Percentiles rank a stretch among this genome's conserved stretches.
These are phyloP conservation scores for Poeciliopsis turrubarensis DNA, from an alignment of 2,113 vertebrate species.

Conservation along the genomic window DNA sequence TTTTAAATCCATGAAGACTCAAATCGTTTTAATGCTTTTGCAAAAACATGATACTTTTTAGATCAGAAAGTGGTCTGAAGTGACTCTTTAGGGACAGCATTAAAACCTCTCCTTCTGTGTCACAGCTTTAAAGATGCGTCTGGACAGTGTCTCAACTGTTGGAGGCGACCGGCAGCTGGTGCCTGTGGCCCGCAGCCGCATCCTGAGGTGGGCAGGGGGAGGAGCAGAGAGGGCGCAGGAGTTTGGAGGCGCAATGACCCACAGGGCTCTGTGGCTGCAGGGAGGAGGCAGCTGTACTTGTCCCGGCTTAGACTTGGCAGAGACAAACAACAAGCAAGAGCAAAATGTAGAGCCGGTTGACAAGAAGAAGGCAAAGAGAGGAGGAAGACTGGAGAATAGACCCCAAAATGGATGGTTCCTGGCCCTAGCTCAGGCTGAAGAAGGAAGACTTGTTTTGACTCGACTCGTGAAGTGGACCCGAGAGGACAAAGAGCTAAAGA, in stretches of 20 bases:
- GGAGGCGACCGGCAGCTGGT: slow-evolving; percentile 77
- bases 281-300: slow-evolving; percentile 76
- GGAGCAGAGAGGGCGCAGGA: slow-evolving; percentile 68
- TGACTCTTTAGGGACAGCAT: slow-evolving; percentile 6
- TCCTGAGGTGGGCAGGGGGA: slow-evolving; percentile 72
- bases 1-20: too few relatives aligned
- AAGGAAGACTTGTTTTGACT: slow-evolving; percentile 74
- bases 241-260: slow-evolving; percentile 67
- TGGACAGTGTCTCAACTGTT: slow-evolving; percentile 69
- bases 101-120: slow-evolving; percentile 28
- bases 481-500: slow-evolving; percentile 80
- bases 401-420: slow-evolving; percentile 58
- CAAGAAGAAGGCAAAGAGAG: slow-evolving; percentile 17
- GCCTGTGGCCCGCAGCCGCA: slow-evolving; percentile 72
- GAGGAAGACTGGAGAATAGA: slow-evolving; percentile 23
- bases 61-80: slow-evolving; percentile 10
- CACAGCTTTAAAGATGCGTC: slow-evolving; percentile 80
- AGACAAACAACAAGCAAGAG: not conserved
- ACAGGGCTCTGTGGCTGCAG: slow-evolving; percentile 78
- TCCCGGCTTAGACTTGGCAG: slow-evolving; percentile 67
- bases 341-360: slow-evolving; percentile 19
- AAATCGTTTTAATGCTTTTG: not conserved
- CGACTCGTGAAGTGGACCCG: slow-evolving; percentile 77
- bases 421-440: slow-evolving; percentile 70
- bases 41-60: slow-evolving; percentile 1